These are phyloP conservation scores for Cheilosia urbana DNA, from an alignment of 2,888 invertebrate species.

Conservation along the genomic window DNA sequence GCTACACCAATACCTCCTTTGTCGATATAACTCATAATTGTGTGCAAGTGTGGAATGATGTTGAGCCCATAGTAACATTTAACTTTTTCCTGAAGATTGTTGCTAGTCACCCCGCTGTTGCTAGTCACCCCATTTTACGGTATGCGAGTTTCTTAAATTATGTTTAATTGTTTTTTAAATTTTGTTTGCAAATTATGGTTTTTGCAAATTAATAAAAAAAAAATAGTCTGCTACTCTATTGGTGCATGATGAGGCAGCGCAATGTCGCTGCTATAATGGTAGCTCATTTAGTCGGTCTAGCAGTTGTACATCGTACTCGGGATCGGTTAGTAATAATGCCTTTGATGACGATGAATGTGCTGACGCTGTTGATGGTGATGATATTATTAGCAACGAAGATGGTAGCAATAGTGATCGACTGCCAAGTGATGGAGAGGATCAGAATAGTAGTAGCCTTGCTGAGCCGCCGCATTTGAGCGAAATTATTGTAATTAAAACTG, in stretches of 20 bases:
- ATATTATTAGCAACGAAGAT: slow-evolving; percentile 51
- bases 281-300: slow-evolving; percentile 70
- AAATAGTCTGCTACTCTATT: slow-evolving; percentile 60
- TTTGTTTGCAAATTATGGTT: slow-evolving; percentile 40
- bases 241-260: slow-evolving; percentile 70
- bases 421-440: slow-evolving; percentile 55
- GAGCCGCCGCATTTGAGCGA: slow-evolving; percentile 68
- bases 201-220: slow-evolving; percentile 8
- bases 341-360: slow-evolving; percentile 45
- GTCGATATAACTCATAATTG: no score
- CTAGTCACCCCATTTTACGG: no score
- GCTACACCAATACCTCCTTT: no score
- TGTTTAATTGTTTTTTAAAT: slow-evolving; percentile 35
- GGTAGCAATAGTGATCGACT: slow-evolving; percentile 54
- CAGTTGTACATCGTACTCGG: slow-evolving; percentile 67
- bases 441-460: slow-evolving; percentile 66
- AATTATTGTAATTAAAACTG: slow-evolving; percentile 79
- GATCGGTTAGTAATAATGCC: slow-evolving; percentile 73
- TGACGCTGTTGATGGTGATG: slow-evolving; percentile 50
- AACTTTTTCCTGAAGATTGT: no score
- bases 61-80: no score
- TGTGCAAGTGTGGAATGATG: no score
- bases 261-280: slow-evolving; percentile 68
- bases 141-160: not conserved
- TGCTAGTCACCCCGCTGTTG: no score